Conservation (phyloP, 2,888 invertebrate genomes). For the Pyralis farinalis region DNA sequence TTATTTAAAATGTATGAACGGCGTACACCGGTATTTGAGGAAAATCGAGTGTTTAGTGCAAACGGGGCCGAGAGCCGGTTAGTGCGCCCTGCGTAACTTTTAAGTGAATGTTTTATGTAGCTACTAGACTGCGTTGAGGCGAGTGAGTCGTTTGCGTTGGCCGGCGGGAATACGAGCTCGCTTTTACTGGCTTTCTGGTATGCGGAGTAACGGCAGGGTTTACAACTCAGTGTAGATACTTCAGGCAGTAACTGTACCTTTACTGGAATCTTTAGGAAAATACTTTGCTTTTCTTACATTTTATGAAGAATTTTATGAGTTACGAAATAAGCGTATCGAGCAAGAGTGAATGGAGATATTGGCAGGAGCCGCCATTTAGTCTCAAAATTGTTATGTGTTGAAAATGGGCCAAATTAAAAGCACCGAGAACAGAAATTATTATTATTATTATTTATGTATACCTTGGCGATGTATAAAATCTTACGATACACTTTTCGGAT, state of each 20-base stretch:
- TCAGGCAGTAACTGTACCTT: slow-evolving; percentile 3
- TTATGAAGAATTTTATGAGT: too few species aligned
- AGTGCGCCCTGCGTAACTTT: neutral
- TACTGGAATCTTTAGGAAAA: neutral
- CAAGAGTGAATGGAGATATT: too few species aligned
- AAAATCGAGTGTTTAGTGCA: slow-evolving; percentile 29
- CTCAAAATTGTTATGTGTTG: too few species aligned
- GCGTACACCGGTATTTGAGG: slow-evolving; percentile 28
- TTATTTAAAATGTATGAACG: slow-evolving; percentile 72
- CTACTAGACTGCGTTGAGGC: slow-evolving; percentile 4
- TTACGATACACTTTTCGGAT: too few species aligned
- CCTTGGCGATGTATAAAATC: too few species aligned
- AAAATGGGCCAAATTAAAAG: too few species aligned
- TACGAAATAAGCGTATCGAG: too few species aligned
- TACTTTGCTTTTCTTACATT: slow-evolving; percentile 5
- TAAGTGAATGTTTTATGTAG: slow-evolving; percentile 19
- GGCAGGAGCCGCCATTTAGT: too few species aligned
- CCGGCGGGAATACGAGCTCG: slow-evolving; percentile 7
- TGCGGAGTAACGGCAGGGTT: slow-evolving; percentile 5
- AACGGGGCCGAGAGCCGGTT: slow-evolving; percentile 9
- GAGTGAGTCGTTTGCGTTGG: neutral
- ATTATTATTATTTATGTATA: too few species aligned
- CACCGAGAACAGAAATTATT: too few species aligned
- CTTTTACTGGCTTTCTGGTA: slow-evolving; percentile 9
- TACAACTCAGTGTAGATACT: slow-evolving; percentile 1